Percentiles rank a stretch among this genome's conserved stretches.
Evolutionary conservation across 2,797 vertebrate genomes (phyloP).

Genomic region (Phaenicophaeus curvirostris): DNA sequence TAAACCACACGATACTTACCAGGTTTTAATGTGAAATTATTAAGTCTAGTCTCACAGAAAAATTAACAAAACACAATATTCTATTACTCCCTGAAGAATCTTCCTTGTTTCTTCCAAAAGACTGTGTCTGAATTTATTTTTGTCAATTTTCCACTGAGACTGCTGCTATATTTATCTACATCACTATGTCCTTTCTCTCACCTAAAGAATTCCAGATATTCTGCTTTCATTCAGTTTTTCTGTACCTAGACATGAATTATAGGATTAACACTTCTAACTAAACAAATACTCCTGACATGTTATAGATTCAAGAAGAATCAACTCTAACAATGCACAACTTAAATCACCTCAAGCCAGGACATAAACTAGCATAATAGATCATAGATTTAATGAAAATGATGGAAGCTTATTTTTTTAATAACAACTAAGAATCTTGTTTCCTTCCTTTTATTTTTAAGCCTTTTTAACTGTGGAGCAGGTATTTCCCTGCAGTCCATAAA

Average conservation of each 20-base stretch:
- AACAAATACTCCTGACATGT: background rate
- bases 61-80: background rate
- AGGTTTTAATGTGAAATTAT: background rate
- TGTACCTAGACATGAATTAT: background rate
- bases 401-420: background rate
- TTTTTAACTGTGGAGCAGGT: background rate
- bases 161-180: background rate
- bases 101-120: background rate
- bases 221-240: background rate
- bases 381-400: background rate
- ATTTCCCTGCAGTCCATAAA: background rate
- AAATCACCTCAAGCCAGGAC: background rate
- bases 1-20: background rate
- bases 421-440: background rate
- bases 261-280: background rate
- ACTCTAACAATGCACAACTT: background rate
- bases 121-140: background rate
- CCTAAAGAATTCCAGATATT: background rate
- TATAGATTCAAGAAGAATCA: background rate
- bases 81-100: background rate
- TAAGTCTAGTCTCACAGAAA: background rate
- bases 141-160: background rate
- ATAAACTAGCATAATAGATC: background rate
- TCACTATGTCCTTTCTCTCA: background rate
- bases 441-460: background rate